Evolutionary conservation across 1,140 invertebrate genomes (phyloP).

Genomic region (Brachionus koreanus): DNA sequence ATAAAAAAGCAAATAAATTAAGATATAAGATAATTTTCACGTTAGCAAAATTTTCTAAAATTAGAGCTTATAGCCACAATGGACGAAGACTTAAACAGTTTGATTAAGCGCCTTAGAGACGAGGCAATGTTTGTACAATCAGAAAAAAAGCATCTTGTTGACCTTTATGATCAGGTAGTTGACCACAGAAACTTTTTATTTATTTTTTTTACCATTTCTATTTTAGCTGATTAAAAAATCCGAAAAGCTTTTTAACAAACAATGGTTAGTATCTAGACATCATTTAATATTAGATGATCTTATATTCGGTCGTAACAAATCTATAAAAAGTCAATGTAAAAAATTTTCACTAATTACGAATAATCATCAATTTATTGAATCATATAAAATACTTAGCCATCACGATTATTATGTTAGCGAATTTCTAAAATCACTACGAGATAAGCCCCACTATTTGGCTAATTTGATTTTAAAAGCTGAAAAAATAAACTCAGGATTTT

Average conservation of each 20-base stretch:
- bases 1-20: constrained; percentile 1
- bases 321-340: constrained; percentile 20
- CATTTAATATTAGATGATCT: constrained; percentile 38
- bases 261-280: constrained; percentile 23
- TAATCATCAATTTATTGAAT: constrained; percentile 39
- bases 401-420: constrained; percentile 75
- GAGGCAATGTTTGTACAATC: constrained; percentile 16
- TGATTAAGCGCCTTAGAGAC: constrained; percentile 5
- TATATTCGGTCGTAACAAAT: constrained; percentile 33
- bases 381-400: constrained; percentile 50
- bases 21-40: not conserved
- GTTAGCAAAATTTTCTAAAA: not conserved
- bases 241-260: constrained; percentile 14
- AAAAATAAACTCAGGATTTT: constrained; percentile 60
- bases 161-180: constrained; percentile 29
- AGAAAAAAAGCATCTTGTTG: constrained; percentile 29
- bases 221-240: constrained; percentile 33
- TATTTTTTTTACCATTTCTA: not conserved
- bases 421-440: constrained; percentile 69
- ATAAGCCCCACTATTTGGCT: constrained; percentile 74
- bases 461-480: constrained; percentile 75
- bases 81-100: constrained; percentile 13
- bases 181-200: not conserved
- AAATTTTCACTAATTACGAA: constrained; percentile 29
- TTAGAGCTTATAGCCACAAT: not conserved